Evolutionary conservation across 2,797 vertebrate species (phyloP), one percentile per base, ranked within the genome.

Genomic region (Sparidentex hasta): DNA sequence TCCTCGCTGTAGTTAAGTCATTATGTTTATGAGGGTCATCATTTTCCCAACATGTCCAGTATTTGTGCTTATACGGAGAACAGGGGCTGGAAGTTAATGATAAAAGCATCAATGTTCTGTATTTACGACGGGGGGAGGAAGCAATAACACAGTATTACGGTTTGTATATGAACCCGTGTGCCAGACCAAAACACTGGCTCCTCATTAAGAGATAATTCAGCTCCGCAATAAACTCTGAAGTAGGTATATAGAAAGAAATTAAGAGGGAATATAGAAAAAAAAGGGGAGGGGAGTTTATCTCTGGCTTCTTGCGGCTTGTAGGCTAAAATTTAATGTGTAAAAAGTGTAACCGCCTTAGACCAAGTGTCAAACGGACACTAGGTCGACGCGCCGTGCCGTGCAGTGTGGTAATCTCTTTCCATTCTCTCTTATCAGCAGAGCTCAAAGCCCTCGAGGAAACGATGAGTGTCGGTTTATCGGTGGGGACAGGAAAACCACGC

Each of bases 341-440:
- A 78, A 71, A 54, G 11, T 55, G 47, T 41, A 72, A 54, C 16
- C 13, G 58, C 76, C 61, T 84, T 64, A 76, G 72, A 78, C 25
- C 33, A 46, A 74, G 74, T 74, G 79, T 71, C 72, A 82, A 55
- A 71, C 50, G 59, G 52, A 74, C 77, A 80, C 61, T 65, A 38
- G 74, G 78, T 71, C 13, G 51, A 78, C 83, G 79, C 51, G 71
- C 62, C 65, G 81, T 63, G 67, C 65, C 59, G 80, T 63, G 73
- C 76, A 46, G 58, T 38, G 84, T 48, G 68, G 58, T 91, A 90
- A 94, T 91, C 84, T 89, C 61, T 71, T 77, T 87, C 74, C 80
- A 66, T 88, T 90, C 72, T 90, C 29, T 82, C 78, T 92, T 87
- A 90, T 93, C 91, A 81, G 83, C 80, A 87, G 85, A 87, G 88